These are phyloP conservation scores for Temnothorax unifasciatus DNA, from an alignment of 2,888 invertebrate species.

Conservation along the genomic window DNA sequence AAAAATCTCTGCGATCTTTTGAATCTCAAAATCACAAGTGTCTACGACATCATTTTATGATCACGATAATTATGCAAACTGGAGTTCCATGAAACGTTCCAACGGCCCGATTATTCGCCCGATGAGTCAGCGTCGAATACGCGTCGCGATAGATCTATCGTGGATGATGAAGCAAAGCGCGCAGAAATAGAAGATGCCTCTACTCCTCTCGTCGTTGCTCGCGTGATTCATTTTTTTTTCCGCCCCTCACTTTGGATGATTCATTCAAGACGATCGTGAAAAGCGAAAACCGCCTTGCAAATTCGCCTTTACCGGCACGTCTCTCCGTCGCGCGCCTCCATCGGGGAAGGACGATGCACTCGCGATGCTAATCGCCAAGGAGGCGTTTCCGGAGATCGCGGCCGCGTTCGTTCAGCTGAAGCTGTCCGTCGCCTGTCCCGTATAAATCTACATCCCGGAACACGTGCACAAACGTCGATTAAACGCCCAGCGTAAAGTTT, in stretches of 20 bases:
- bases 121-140: conserved; percentile 18
- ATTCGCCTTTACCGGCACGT: conserved; percentile 17
- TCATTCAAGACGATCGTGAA: conserved; percentile 37
- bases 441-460: conserved; percentile 30
- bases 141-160: background rate
- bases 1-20: conserved; percentile 3
- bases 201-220: background rate
- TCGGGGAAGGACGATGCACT: conserved; percentile 64
- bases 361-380: conserved; percentile 62
- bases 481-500: conserved; percentile 1
- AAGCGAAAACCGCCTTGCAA: background rate
- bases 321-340: conserved; percentile 45
- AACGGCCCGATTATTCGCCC: background rate
- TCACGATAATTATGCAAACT: background rate
- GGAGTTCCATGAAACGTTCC: background rate
- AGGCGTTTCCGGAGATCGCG: conserved; percentile 59
- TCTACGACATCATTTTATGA: background rate
- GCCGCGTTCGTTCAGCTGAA: conserved; percentile 24
- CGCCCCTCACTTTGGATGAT: conserved; percentile 20
- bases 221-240: conserved; percentile 24
- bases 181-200: conserved; percentile 44
- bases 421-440: conserved; percentile 39
- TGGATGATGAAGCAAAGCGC: background rate
- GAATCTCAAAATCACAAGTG: background rate
- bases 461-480: conserved; percentile 4